Evolutionary conservation across 2,797 vertebrate genomes (phyloP).

Genomic region (Melanotaenia parkinsoni): DNA sequence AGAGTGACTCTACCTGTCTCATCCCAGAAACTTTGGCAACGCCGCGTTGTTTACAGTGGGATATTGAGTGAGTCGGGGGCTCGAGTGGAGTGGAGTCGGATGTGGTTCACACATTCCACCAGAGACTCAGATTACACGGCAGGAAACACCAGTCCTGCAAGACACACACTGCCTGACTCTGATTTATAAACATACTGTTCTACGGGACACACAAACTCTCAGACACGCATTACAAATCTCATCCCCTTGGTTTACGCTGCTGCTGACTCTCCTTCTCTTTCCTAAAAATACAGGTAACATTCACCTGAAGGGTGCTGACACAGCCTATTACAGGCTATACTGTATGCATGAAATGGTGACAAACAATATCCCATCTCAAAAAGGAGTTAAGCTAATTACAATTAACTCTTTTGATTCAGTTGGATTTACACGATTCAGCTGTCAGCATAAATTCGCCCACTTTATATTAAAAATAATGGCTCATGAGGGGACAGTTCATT

Average conservation of each 20-base stretch:
- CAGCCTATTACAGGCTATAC: background rate
- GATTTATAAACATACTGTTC: slow-evolving; percentile 72
- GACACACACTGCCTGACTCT: slow-evolving; percentile 70
- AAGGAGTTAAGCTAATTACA: background rate
- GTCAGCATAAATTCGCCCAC: background rate
- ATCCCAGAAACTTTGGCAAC: slow-evolving; percentile 51
- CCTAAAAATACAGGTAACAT: background rate
- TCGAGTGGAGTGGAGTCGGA: slow-evolving; percentile 78
- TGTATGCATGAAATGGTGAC: background rate
- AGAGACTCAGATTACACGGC: slow-evolving; percentile 80
- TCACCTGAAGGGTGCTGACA: background rate
- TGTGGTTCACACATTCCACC: slow-evolving; percentile 82
- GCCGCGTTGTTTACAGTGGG: slow-evolving; percentile 73
- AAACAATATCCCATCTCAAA: background rate
- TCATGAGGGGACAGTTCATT: background rate
- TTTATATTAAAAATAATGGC: background rate
- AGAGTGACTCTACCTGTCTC: slow-evolving; percentile 63
- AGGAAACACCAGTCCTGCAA: slow-evolving; percentile 78
- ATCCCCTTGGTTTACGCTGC: slow-evolving; percentile 33
- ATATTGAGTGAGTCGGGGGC: slow-evolving; percentile 75
- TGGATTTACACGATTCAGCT: background rate
- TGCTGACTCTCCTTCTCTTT: slow-evolving; percentile 57
- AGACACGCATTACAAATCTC: slow-evolving; percentile 55
- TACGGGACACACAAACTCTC: slow-evolving; percentile 52
- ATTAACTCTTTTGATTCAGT: background rate